Base-by-base conservation (phyloP, 2,888 invertebrate species). In the Hanleya hanleyi region DNA sequence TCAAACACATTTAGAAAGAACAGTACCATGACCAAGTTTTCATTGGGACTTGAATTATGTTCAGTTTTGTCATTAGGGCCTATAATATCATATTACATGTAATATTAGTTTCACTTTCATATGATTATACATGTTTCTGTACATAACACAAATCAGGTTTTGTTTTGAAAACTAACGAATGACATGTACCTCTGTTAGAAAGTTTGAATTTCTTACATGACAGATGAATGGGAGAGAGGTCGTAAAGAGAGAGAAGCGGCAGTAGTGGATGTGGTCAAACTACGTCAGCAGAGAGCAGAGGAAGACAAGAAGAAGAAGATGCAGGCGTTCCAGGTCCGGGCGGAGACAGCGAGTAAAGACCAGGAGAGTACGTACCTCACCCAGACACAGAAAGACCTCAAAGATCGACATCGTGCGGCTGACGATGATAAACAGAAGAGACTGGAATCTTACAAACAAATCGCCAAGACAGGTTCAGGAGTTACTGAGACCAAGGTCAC, bases 301-400 rank as follows among this genome's bases (percentile, higher is more conserved):
- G 87, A 88, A 37, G 86, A 88, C 57, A 90, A 91, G 74, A 82
- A 85, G 70, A 79, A 85, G 68, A 89, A 89, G 72, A 69, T 91
- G 75, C 83, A 84, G 38, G 86, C 84, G 78, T 91, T 89, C 75
- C 84, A 90, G 72, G 83, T 87, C 41, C 87, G 87, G 82, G 90
- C 88, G 36, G 79, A 81, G 36, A 35, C 35, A 18, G 37, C 64
- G 37, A 67, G 77, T 77, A 50, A 84, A 84, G 74, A 77, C 78
- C 61, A 71, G 76, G 72, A 83, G 80, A 65, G 76, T 78, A 76
- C 68, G 73, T 69, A 75, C 73, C 29, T 79, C 36, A 35, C 47
- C 67, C 38, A 37, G n/a, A 33, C 69, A 26, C 32, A 35, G 35
- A 69, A 57, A n/a, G 57, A 37, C n/a, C n/a, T 77, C 1, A 73